Percentiles rank a stretch among this genome's conserved stretches.
phyloP scores from a whole-genome alignment of 2,888 invertebrate species.

The Zaprionus lineosus region DNA sequence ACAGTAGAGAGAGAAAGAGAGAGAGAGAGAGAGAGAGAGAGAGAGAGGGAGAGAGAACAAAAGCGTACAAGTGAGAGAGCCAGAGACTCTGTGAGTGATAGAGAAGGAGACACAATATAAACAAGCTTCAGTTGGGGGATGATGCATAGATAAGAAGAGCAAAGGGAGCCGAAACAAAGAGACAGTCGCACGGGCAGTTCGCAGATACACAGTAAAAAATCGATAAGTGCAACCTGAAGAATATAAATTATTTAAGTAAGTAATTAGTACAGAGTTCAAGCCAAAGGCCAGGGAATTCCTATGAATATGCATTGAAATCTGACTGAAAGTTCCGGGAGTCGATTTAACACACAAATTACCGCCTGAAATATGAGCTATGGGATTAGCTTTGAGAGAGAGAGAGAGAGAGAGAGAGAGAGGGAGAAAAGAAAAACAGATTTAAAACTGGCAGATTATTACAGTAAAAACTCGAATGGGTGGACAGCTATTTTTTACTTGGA shows the following conservation, averaged over 20 bases:
- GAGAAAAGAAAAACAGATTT: too few relatives aligned
- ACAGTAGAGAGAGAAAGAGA: slow-evolving; percentile 9
- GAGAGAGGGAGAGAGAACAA: not conserved
- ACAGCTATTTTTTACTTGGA: too few relatives aligned
- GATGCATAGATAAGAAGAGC: too few relatives aligned
- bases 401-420: too few relatives aligned
- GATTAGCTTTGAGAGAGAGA: too few relatives aligned
- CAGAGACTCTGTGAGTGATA: too few relatives aligned
- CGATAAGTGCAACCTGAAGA: not conserved
- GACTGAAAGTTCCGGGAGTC: not conserved
- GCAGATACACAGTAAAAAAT: slow-evolving; percentile 28
- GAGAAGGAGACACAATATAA: too few relatives aligned
- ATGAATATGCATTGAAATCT: not conserved
- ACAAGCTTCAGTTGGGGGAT: too few relatives aligned
- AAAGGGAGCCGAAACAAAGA: not conserved
- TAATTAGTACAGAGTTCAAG: not conserved
- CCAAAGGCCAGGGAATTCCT: not conserved
- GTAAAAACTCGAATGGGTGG: too few relatives aligned
- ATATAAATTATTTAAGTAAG: not conserved
- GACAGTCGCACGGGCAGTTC: slow-evolving; percentile 18
- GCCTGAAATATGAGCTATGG: too few relatives aligned
- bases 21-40: not conserved
- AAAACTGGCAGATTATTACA: too few relatives aligned
- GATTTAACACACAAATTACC: not conserved
- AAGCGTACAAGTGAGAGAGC: too few relatives aligned